Evolutionary conservation across 2,113 vertebrate genomes (phyloP), one percentile per base, ranked within the genome.

Genomic region (Formicarius rufipectus): DNA sequence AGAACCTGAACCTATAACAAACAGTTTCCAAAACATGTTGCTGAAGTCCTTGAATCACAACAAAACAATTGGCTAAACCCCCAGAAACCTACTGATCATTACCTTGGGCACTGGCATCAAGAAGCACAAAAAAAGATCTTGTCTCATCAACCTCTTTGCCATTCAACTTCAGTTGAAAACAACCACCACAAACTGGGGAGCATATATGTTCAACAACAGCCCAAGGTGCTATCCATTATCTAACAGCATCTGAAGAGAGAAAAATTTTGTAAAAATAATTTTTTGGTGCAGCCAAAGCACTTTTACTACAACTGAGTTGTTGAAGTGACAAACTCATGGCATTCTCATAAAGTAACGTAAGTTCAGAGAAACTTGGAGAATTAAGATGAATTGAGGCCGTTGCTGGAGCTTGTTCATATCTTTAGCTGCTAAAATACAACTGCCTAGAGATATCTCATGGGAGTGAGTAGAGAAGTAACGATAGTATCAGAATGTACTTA

Each of bases 41-140:
- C 87, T 92, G 64, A 97, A 97, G 84, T 93, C 94, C 92, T 97
- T 96, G 97, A 97, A 90, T 50, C 30, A 84, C 75, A 87, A 95
- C 90, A 94, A 98, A 95, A 95, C 91, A 52, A 91, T 52, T 96
- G 95, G 95, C 89, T 81, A 96, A 97, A 91, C 89, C 94, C 64
- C 66, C 95, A 59, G 72, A 96, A 96, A 82, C 86, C 83, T 88
- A 82, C 81, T 89, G 93, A 92, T 93, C 79, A 59, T 84, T 92
- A 93, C 69, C 90, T 91, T 95, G 72, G 87, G 73, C 89, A 67
- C 17, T 53, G 64, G 35, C 55, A 71, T 68, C 58, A 62, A 81
- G 60, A 81, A 84, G 15, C 71, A 72, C 42, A 24, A 84, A 63
- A 50, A 80, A 55, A 21, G 25, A 53, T 53, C 33, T 62, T 15